Percentiles rank a stretch among this genome's conserved stretches.
phyloP scores from a whole-genome alignment of 2,888 invertebrate species.

The Pachymerium ferrugineum region DNA sequence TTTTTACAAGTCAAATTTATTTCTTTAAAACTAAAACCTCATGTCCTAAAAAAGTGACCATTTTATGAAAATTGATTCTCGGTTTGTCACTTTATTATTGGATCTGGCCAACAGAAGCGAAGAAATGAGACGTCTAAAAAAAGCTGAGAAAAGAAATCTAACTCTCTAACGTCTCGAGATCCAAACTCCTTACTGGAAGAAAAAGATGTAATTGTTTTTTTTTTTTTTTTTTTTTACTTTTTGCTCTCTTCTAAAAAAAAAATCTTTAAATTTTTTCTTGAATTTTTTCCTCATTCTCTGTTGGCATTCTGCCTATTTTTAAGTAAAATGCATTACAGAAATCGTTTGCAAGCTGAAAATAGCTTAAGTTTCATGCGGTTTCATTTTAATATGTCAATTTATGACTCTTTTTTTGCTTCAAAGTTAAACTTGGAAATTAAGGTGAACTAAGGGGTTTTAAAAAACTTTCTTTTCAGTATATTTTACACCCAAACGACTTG shows the following conservation, averaged over 20 bases:
- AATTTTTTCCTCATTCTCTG: neutral
- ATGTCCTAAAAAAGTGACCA: too few species aligned
- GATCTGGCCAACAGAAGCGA: too few species aligned
- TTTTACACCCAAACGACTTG: too few species aligned
- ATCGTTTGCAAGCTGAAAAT: neutral
- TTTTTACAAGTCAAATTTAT: too few species aligned
- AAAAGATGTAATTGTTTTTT: too few species aligned
- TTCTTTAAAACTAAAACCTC: too few species aligned
- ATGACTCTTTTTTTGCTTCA: neutral
- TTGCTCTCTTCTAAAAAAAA: neutral
- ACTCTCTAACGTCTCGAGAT: too few species aligned
- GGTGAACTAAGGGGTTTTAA: conserved; percentile 1
- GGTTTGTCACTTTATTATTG: too few species aligned
- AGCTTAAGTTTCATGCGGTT: neutral
- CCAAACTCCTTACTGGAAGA: too few species aligned
- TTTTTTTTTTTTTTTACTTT: neutral
- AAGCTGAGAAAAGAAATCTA: too few species aligned
- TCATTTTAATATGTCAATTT: neutral
- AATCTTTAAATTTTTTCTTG: neutral
- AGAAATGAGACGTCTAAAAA: too few species aligned
- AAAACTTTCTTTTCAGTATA: neutral
- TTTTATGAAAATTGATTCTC: too few species aligned
- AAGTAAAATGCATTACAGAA: neutral
- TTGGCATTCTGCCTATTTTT: neutral
- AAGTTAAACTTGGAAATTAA: neutral